A percentile compares a stretch with the other conserved stretches of the same genome.
Evolutionary conservation across 2,797 vertebrate species (phyloP).

Genomic region (Pipistrellus pipistrellus): DNA sequence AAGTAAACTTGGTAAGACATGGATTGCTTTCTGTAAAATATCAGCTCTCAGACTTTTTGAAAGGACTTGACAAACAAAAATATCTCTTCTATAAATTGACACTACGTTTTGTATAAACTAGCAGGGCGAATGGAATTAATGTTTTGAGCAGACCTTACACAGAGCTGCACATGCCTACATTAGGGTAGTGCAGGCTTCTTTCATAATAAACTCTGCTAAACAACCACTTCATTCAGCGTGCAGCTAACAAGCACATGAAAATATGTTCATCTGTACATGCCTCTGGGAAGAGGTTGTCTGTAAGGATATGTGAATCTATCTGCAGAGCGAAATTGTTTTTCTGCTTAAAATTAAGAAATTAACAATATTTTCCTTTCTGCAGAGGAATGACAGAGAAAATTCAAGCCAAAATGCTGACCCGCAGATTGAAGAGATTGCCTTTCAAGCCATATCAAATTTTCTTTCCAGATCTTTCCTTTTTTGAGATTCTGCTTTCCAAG

Average conservation of each 20-base stretch:
- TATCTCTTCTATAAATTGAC: slow-evolving; percentile 60
- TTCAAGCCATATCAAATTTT: slow-evolving; percentile 59
- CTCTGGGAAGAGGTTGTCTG: slow-evolving; percentile 13
- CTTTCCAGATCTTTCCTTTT: slow-evolving; percentile 63
- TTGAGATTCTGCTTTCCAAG: slow-evolving; percentile 60
- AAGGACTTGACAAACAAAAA: slow-evolving; percentile 62
- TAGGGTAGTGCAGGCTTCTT: background rate
- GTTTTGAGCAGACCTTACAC: background rate
- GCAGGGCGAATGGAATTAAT: slow-evolving; percentile 65
- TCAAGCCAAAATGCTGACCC: slow-evolving; percentile 59
- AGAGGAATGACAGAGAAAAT: slow-evolving; percentile 58
- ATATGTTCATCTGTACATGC: background rate
- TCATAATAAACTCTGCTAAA: slow-evolving; percentile 38
- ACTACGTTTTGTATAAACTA: slow-evolving; percentile 16
- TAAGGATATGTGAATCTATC: slow-evolving; percentile 21
- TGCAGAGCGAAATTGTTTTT: slow-evolving; percentile 62
- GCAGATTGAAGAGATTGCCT: slow-evolving; percentile 42
- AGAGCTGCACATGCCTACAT: background rate
- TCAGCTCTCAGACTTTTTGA: slow-evolving; percentile 48
- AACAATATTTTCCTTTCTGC: slow-evolving; percentile 70
- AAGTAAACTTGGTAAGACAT: slow-evolving; percentile 52
- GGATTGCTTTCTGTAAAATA: slow-evolving; percentile 66
- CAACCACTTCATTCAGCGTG: background rate
- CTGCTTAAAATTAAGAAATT: slow-evolving; percentile 74
- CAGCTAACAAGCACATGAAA: background rate